phyloP scores from a whole-genome alignment of 2,797 vertebrate genomes.

The Onychomys torridus region DNA sequence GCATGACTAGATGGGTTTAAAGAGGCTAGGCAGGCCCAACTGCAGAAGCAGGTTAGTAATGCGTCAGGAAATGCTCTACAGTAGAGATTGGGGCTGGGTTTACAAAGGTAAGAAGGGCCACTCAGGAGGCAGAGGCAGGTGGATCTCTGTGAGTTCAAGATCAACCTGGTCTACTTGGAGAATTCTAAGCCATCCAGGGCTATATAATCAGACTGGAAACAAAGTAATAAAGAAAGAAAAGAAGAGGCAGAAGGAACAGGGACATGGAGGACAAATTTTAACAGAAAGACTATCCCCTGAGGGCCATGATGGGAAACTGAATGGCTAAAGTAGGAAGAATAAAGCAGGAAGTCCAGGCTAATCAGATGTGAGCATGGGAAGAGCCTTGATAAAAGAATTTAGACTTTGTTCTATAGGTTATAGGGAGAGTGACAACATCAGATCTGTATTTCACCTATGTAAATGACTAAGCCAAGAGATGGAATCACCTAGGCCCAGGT shows the following conservation, averaged over 20 bases:
- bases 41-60: neutral
- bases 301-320: accelerated
- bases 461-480: neutral
- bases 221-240: neutral
- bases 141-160: neutral
- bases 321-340: neutral
- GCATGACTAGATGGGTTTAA: neutral
- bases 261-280: neutral
- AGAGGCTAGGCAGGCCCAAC: neutral
- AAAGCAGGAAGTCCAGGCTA: neutral
- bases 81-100: neutral
- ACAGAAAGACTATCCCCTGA: neutral
- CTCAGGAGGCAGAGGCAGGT: neutral
- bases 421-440: neutral
- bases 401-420: slow-evolving; percentile 3
- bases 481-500: neutral
- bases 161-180: neutral
- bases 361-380: neutral
- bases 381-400: neutral
- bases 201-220: neutral
- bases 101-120: neutral
- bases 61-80: neutral
- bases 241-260: neutral
- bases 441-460: neutral
- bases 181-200: neutral